Conservation (phyloP, 2,888 invertebrate species). For the Macrophya alboannulata region DNA sequence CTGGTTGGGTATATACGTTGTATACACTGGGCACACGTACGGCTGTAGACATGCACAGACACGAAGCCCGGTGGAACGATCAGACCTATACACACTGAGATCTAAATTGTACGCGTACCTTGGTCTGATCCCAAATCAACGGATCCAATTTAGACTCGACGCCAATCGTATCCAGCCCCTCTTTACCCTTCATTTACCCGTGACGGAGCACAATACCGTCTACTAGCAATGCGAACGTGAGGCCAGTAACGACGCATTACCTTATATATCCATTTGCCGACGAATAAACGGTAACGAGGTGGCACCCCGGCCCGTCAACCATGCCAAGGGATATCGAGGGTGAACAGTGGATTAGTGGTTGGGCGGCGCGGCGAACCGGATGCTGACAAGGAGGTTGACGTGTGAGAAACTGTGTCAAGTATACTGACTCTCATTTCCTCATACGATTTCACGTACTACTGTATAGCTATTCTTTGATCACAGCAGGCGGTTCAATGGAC, state of each 20-base stretch:
- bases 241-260: slow-evolving; percentile 57
- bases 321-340: slow-evolving; percentile 46
- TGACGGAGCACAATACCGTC: slow-evolving; percentile 50
- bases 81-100: slow-evolving; percentile 18
- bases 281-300: slow-evolving; percentile 56
- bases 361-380: neutral
- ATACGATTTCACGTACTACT: neutral
- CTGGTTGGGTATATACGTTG: neutral
- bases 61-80: neutral
- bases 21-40: neutral
- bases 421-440: slow-evolving; percentile 15
- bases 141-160: slow-evolving; percentile 53
- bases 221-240: slow-evolving; percentile 43
- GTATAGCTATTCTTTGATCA: neutral
- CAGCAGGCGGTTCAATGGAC: neutral
- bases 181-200: slow-evolving; percentile 54
- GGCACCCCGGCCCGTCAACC: slow-evolving; percentile 44
- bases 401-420: slow-evolving; percentile 45
- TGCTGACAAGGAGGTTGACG: slow-evolving; percentile 30
- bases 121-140: slow-evolving; percentile 53
- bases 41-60: neutral
- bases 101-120: slow-evolving; percentile 41
- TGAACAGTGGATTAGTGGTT: slow-evolving; percentile 48
- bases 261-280: slow-evolving; percentile 51
- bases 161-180: slow-evolving; percentile 48